Evolutionary conservation across 2,888 invertebrate species (phyloP).

Genomic region (Rotaria macrura): DNA sequence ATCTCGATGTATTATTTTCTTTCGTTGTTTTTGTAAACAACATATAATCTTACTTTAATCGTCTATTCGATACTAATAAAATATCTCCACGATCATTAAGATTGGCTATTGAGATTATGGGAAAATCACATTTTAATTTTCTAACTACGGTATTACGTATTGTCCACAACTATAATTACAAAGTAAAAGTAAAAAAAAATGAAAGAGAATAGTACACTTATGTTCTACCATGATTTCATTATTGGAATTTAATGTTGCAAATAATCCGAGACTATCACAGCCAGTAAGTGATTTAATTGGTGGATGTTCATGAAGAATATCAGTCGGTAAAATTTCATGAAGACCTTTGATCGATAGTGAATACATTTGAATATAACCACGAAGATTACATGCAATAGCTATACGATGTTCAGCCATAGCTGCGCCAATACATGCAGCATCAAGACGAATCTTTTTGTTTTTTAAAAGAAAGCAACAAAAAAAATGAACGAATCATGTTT

Average conservation of each 20-base stretch:
- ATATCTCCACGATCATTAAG: slow-evolving; percentile 1
- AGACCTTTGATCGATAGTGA: background rate
- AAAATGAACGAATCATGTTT: no score
- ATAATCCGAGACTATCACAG: background rate
- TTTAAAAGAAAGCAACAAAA: background rate
- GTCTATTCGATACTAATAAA: background rate
- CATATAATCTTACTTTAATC: background rate
- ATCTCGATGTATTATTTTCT: no score
- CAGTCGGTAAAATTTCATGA: background rate
- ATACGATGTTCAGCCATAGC: background rate
- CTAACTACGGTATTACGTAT: background rate
- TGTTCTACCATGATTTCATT: background rate
- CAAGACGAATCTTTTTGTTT: background rate
- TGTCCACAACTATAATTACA: background rate
- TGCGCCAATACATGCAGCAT: background rate
- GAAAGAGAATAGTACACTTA: no score
- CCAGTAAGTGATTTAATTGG: background rate
- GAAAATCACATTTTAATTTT: background rate
- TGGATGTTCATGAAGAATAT: background rate
- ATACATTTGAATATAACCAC: slow-evolving; percentile 6
- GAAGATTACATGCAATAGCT: background rate
- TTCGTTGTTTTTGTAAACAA: no score
- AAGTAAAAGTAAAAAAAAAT: no score
- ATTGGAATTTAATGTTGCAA: background rate
- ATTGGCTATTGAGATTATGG: background rate